Conservation (phyloP, 2,113 vertebrate genomes). For the Rousettus leschenaultii region DNA sequence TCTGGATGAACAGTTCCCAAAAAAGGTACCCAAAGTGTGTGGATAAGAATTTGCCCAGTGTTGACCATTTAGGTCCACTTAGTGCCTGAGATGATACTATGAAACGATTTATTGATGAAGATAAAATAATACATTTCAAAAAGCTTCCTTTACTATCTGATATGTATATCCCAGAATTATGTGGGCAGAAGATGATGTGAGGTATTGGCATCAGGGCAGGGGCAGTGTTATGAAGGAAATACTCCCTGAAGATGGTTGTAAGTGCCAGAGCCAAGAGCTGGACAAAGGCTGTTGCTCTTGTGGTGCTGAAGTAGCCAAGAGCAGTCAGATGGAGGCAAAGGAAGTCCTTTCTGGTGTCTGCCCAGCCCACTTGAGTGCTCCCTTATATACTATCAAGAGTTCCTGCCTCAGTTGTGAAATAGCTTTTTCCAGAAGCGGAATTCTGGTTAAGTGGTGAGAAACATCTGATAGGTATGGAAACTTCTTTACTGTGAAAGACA, state of each 20-base stretch:
- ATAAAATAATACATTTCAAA: not conserved
- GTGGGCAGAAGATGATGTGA: not conserved
- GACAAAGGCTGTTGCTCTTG: not conserved
- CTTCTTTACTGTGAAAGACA: slow-evolving; percentile 21
- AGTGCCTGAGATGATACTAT: not conserved
- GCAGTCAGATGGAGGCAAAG: not conserved
- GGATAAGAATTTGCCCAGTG: not conserved
- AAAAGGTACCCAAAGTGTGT: not conserved
- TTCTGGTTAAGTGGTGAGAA: not conserved
- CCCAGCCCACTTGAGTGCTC: not conserved
- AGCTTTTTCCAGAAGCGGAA: not conserved
- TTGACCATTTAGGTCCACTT: not conserved
- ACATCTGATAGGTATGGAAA: not conserved
- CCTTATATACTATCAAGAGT: slow-evolving; percentile 6
- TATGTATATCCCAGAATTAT: not conserved
- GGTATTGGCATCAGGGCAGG: not conserved
- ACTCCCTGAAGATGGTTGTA: not conserved
- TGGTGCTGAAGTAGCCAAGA: not conserved
- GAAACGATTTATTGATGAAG: not conserved
- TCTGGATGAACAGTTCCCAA: not conserved
- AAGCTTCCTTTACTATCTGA: not conserved
- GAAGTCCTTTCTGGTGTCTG: not conserved
- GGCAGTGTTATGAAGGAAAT: not conserved
- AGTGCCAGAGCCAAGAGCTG: not conserved
- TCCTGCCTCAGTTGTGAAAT: slow-evolving; percentile 17